phyloP scores from a whole-genome alignment of 2,888 invertebrate species.

The Dynastes maya region DNA sequence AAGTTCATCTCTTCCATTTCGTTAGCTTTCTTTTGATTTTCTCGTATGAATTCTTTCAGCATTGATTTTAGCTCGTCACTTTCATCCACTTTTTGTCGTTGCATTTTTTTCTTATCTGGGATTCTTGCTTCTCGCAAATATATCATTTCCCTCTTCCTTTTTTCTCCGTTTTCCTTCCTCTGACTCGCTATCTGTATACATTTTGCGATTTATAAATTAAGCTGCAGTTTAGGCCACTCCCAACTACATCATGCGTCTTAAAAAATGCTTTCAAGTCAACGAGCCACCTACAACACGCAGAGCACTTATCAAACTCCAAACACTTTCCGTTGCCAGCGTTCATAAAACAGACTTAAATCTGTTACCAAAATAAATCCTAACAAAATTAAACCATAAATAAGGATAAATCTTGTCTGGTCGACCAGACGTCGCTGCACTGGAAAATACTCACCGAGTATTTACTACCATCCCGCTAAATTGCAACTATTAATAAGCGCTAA shows the following conservation, averaged over 20 bases:
- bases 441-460: slow-evolving; percentile 6
- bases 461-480: slow-evolving; percentile 19
- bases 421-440: slow-evolving; percentile 13
- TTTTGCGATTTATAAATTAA: no score
- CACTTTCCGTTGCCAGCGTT: not conserved
- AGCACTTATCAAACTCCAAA: not conserved
- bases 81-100: no score
- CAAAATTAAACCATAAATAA: slow-evolving; percentile 40
- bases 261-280: not conserved
- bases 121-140: no score
- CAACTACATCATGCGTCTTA: not conserved
- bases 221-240: no score
- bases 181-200: no score
- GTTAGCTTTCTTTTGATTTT: no score
- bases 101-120: no score
- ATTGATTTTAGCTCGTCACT: no score
- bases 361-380: slow-evolving; percentile 34
- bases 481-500: slow-evolving; percentile 50
- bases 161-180: no score
- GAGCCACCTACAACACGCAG: not conserved
- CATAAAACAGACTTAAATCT: slow-evolving; percentile 29
- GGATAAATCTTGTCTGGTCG: slow-evolving; percentile 39
- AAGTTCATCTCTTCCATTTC: no score
- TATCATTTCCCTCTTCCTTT: no score
- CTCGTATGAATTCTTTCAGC: no score